Percentiles rank a stretch among this genome's conserved stretches.
Evolutionary conservation across 2,113 vertebrate genomes (phyloP).

Genomic region (Chaetorhynchus papuensis): DNA sequence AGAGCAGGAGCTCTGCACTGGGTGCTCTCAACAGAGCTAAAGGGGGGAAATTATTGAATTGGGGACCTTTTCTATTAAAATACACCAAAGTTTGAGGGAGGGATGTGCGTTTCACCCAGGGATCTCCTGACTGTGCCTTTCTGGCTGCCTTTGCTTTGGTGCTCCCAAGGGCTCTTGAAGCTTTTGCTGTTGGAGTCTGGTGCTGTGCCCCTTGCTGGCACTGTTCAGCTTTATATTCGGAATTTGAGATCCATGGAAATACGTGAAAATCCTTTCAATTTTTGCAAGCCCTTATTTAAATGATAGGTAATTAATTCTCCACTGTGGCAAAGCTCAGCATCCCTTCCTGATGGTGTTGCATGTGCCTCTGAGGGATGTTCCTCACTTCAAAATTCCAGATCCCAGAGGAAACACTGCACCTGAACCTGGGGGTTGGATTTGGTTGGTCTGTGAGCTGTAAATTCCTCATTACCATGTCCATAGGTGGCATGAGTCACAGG

Average conservation of each 20-base stretch:
- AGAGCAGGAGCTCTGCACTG: neutral
- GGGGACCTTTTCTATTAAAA: fast-evolving
- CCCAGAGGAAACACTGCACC: neutral
- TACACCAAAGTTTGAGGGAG: neutral
- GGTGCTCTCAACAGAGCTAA: fast-evolving
- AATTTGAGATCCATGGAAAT: neutral
- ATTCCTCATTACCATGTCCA: neutral
- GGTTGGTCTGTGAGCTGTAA: neutral
- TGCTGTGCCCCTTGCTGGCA: neutral
- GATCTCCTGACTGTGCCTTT: neutral
- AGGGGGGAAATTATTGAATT: fast-evolving
- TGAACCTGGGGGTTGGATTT: fast-evolving
- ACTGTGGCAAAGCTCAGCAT: neutral
- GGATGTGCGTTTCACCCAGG: too few species aligned
- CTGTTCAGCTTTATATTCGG: neutral
- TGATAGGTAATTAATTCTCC: neutral
- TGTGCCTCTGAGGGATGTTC: neutral
- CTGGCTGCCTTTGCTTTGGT: neutral
- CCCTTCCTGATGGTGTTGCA: neutral
- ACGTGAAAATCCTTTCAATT: neutral
- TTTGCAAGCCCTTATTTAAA: neutral
- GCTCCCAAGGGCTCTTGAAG: neutral
- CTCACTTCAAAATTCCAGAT: neutral
- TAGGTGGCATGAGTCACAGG: neutral
- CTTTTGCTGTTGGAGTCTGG: neutral